Evolutionary conservation across 2,888 invertebrate genomes (phyloP).

Genomic region (Alviniconcha strummeri): DNA sequence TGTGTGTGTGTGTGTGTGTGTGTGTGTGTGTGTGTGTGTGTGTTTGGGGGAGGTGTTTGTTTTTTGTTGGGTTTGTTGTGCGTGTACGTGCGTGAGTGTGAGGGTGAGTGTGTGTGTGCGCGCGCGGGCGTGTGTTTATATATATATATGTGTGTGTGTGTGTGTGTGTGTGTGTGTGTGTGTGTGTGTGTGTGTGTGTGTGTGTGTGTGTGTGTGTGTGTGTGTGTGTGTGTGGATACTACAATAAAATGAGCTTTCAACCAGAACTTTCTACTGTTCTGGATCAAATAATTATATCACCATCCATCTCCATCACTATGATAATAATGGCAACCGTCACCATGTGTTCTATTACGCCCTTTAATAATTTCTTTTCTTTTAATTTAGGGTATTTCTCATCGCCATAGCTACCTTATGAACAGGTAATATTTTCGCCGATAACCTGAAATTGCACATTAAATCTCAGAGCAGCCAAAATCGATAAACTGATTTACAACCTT

Average conservation of each 20-base stretch:
- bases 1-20: conserved; percentile 1
- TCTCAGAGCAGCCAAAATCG: too few relatives aligned
- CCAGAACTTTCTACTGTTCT: too few relatives aligned
- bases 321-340: too few relatives aligned
- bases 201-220: not conserved
- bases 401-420: too few relatives aligned
- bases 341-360: too few relatives aligned
- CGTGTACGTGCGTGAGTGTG: not conserved
- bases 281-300: too few relatives aligned
- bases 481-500: too few relatives aligned
- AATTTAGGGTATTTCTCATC: too few relatives aligned
- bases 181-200: not conserved
- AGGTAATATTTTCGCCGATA: too few relatives aligned
- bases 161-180: conserved; percentile 1
- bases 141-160: not conserved
- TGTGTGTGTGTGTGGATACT: not conserved
- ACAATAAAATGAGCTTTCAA: not conserved
- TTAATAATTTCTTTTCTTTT: too few relatives aligned
- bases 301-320: too few relatives aligned
- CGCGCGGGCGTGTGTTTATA: not conserved
- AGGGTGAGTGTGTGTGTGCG: not conserved
- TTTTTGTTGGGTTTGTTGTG: not conserved
- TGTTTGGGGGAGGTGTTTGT: not conserved
- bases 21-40: conserved; percentile 1
- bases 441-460: too few relatives aligned